Percentiles rank a stretch among this genome's conserved stretches.
phyloP scores from a whole-genome alignment of 2,113 vertebrate species.

The Callospermophilus lateralis region DNA sequence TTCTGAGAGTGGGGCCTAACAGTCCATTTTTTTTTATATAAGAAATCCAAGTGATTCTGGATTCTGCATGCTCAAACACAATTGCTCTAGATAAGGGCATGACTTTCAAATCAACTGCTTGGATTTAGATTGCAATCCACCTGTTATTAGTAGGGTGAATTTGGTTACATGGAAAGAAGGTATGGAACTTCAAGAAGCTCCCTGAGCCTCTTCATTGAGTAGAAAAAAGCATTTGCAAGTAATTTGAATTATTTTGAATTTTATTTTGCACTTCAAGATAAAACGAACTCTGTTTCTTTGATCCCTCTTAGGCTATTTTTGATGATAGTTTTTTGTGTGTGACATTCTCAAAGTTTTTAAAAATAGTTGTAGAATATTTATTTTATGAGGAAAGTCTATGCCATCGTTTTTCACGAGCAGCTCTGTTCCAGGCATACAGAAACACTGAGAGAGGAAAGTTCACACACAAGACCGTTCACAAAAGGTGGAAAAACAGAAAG shows the following conservation, averaged over 20 bases:
- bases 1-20: background rate
- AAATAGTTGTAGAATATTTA: background rate
- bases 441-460: background rate
- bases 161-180: background rate
- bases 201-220: background rate
- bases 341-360: background rate
- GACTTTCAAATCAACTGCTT: background rate
- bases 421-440: background rate
- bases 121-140: background rate
- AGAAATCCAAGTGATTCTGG: background rate
- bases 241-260: background rate
- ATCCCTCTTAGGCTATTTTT: background rate
- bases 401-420: background rate
- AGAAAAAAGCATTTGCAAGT: background rate
- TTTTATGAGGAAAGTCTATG: background rate
- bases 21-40: background rate
- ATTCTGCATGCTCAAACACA: background rate
- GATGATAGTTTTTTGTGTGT: background rate
- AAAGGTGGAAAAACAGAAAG: background rate
- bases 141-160: background rate
- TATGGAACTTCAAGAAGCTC: background rate
- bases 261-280: background rate
- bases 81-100: background rate
- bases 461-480: background rate
- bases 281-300: background rate